These are phyloP conservation scores for Steinernema khuongi DNA, from an alignment of 1,140 invertebrate genomes.

Conservation along the genomic window DNA sequence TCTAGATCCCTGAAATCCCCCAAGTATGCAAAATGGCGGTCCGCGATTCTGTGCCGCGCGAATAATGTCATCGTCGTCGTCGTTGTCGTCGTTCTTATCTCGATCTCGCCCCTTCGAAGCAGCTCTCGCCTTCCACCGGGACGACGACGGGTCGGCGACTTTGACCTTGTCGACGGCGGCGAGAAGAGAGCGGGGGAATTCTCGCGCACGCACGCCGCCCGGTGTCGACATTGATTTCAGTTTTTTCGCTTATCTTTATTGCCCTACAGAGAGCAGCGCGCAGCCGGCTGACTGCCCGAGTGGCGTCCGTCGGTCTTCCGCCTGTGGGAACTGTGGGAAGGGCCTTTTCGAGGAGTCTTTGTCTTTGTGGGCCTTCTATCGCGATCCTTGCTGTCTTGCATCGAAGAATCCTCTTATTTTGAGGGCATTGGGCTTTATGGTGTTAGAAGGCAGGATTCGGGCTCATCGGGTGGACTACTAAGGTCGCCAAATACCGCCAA, in stretches of 20 bases:
- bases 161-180: background rate
- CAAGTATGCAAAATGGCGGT: constrained; percentile 10
- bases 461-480: too few species aligned
- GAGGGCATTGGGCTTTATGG: too few species aligned
- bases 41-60: background rate
- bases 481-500: too few species aligned
- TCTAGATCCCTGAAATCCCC: too few species aligned
- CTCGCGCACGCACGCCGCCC: background rate
- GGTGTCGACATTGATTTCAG: background rate
- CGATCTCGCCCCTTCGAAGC: background rate
- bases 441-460: too few species aligned
- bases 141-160: background rate
- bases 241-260: constrained; percentile 15
- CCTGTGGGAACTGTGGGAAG: too few species aligned
- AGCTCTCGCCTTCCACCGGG: background rate
- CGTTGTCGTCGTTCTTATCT: constrained; percentile 4
- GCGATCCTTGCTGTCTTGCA: too few species aligned
- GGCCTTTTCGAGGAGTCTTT: too few species aligned
- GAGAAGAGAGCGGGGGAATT: background rate
- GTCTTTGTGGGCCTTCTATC: background rate
- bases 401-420: too few species aligned
- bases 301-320: too few species aligned
- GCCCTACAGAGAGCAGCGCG: background rate
- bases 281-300: background rate
- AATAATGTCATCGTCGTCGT: background rate